Evolutionary conservation across 2,113 vertebrate genomes (phyloP).

Genomic region (Penelope pileata): DNA sequence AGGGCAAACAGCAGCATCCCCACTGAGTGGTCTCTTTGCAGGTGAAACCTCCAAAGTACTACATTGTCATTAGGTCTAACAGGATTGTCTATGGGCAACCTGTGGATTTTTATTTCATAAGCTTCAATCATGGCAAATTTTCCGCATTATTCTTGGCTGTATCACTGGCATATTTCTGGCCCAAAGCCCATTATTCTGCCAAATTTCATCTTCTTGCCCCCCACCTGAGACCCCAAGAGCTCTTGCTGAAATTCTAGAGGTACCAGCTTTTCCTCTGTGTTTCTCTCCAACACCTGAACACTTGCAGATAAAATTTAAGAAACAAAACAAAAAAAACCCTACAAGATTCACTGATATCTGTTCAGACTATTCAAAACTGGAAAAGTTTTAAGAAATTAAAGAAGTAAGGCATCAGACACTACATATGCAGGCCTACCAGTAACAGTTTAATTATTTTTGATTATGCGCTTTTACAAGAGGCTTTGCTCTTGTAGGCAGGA

Average conservation of each 20-base stretch:
- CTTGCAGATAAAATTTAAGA: background rate
- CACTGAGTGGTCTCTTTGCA: background rate
- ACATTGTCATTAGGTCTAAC: background rate
- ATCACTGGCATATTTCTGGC: background rate
- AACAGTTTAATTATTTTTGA: background rate
- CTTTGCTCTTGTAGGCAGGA: background rate
- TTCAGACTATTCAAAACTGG: background rate
- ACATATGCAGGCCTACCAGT: background rate
- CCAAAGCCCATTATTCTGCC: background rate
- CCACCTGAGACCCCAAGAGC: background rate
- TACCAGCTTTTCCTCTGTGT: background rate
- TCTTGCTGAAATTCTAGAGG: background rate
- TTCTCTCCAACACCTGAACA: background rate
- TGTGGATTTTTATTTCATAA: background rate
- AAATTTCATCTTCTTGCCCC: background rate
- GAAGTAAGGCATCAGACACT: background rate
- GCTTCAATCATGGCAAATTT: background rate
- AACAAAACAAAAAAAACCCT: accelerated
- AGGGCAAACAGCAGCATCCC: background rate
- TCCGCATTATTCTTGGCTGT: background rate
- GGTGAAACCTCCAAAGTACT: background rate
- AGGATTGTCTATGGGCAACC: background rate
- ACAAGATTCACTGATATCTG: background rate
- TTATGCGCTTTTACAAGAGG: background rate
- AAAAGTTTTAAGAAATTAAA: background rate